Conservation (phyloP, 2,888 invertebrate genomes). For the Creontiades dilutus region DNA sequence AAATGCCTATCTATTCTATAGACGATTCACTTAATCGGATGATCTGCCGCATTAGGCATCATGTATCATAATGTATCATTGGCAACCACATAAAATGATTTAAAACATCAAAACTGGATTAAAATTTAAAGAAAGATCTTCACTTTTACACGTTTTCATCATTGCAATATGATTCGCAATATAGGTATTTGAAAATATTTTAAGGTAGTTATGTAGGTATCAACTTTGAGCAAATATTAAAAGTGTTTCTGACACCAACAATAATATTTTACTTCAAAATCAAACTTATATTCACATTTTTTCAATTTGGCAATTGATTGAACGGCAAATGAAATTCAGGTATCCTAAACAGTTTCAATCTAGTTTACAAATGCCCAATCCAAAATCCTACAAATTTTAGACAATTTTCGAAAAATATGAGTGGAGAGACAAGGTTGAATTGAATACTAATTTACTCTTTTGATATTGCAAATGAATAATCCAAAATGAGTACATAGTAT, state of each 20-base stretch:
- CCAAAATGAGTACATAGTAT: neutral
- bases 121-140: neutral
- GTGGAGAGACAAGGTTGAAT: neutral
- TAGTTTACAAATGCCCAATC: too few species aligned
- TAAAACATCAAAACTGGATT: too few species aligned
- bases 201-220: neutral
- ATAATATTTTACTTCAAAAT: neutral
- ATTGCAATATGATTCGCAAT: neutral
- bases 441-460: neutral
- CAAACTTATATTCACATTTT: too few species aligned
- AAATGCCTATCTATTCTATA: neutral
- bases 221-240: constrained; percentile 35
- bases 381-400: neutral
- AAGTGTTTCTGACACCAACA: neutral
- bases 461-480: neutral
- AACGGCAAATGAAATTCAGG: neutral
- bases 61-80: too few species aligned
- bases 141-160: neutral
- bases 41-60: too few species aligned
- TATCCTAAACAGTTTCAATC: too few species aligned
- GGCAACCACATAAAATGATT: too few species aligned
- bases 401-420: neutral
- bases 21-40: neutral
- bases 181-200: neutral
- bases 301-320: neutral